Percentiles rank a stretch among this genome's conserved stretches.
phyloP scores from a whole-genome alignment of 92 coral and sea anemone genomes.

The Zoanthus solanderi region DNA sequence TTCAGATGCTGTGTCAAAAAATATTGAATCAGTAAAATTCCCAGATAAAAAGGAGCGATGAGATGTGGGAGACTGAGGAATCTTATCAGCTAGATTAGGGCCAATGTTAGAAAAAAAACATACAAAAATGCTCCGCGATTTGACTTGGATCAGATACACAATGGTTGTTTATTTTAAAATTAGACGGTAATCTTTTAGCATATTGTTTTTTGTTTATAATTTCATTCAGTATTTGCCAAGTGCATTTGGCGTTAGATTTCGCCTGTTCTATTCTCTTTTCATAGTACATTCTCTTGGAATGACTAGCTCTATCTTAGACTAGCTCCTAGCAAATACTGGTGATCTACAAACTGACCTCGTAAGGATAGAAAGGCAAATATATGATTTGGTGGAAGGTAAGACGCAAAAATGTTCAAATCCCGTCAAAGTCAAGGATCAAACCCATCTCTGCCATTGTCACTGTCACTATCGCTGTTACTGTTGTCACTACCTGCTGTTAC shows the following conservation, averaged over 20 bases:
- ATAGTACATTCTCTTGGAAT: background rate
- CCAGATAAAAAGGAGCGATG: background rate
- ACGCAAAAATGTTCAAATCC: no score
- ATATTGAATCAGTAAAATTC: background rate
- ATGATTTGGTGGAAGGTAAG: no score
- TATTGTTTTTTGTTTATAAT: background rate
- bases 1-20: background rate
- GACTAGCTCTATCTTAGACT: no score
- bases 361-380: no score
- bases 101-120: background rate
- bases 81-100: background rate
- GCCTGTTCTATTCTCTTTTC: background rate
- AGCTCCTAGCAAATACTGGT: no score
- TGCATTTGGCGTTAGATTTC: background rate
- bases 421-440: no score
- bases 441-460: no score
- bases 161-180: background rate
- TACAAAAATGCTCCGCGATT: background rate
- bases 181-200: background rate
- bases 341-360: no score
- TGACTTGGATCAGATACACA: background rate
- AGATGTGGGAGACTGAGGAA: background rate
- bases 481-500: no score
- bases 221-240: background rate
- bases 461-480: no score